phyloP scores from a whole-genome alignment of 2,888 invertebrate genomes.

The Dilophus febrilis region DNA sequence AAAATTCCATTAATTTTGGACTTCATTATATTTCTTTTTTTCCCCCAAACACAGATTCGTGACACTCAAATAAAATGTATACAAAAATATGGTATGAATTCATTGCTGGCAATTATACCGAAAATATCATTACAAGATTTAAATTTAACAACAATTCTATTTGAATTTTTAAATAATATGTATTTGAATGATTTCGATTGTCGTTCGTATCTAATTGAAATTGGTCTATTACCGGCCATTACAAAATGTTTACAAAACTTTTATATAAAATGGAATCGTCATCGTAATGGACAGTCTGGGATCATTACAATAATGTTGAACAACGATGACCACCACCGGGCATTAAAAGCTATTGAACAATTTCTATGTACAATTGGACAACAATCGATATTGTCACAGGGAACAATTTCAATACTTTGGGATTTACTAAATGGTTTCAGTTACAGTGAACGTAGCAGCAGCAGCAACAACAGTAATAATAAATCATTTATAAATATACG shows the following conservation, averaged over 20 bases:
- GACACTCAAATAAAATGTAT: background rate
- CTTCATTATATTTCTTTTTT: constrained; percentile 1
- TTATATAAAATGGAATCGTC: background rate
- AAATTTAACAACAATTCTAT: constrained; percentile 16
- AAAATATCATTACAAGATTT: constrained; percentile 14
- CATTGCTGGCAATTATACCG: constrained; percentile 22
- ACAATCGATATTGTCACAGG: constrained; percentile 22
- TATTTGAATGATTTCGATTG: constrained; percentile 20
- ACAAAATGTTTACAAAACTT: constrained; percentile 23
- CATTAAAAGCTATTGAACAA: background rate
- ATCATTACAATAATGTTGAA: too few species aligned
- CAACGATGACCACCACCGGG: too few species aligned
- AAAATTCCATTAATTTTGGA: too few species aligned
- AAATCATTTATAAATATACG: constrained; percentile 24
- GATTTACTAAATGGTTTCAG: constrained; percentile 22
- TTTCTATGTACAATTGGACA: constrained; percentile 17
- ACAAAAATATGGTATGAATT: constrained; percentile 17
- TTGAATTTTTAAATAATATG: constrained; percentile 19
- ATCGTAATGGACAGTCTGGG: too few species aligned
- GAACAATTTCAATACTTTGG: constrained; percentile 28
- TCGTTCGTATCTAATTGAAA: constrained; percentile 20
- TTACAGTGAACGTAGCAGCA: constrained; percentile 23
- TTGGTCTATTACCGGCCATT: constrained; percentile 23
- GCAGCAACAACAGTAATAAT: too few species aligned
- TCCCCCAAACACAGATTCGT: background rate